Conservation (phyloP, 2,113 vertebrate genomes). For the Micromys minutus region DNA sequence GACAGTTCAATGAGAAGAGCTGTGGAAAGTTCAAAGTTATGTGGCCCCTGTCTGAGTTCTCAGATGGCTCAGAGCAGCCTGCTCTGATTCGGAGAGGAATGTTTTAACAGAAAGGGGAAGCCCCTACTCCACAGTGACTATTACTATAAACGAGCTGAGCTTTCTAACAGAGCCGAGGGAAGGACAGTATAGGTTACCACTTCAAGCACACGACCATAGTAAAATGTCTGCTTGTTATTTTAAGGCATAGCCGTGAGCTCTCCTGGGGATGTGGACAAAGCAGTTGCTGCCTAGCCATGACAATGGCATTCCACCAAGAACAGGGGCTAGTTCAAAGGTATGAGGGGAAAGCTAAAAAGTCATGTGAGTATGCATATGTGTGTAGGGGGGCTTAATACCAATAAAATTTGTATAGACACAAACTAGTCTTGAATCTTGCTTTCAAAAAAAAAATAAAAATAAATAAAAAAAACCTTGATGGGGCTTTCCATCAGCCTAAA, state of each 20-base stretch:
- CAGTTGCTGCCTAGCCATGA: background rate
- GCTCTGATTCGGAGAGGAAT: slow-evolving; percentile 43
- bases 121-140: background rate
- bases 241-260: slow-evolving; percentile 5
- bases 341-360: background rate
- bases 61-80: background rate
- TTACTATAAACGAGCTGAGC: slow-evolving; percentile 34
- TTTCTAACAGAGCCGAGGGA: slow-evolving; percentile 38
- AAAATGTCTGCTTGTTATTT: slow-evolving; percentile 40
- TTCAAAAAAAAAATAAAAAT: no score
- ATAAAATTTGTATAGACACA: background rate
- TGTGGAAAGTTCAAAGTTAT: slow-evolving; percentile 33
- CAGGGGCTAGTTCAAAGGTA: background rate
- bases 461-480: no score
- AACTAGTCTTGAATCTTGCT: background rate
- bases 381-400: background rate
- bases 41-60: background rate
- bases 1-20: slow-evolving; percentile 31
- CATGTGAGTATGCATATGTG: background rate
- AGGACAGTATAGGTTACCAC: slow-evolving; percentile 41
- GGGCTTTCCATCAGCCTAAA: background rate
- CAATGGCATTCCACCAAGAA: background rate
- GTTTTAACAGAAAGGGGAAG: slow-evolving; percentile 32
- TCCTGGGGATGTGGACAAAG: background rate
- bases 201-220: background rate